A percentile compares a stretch with the other conserved stretches of the same genome.
phyloP scores from a whole-genome alignment of 2,113 vertebrate genomes.

The Amia ocellicauda region DNA sequence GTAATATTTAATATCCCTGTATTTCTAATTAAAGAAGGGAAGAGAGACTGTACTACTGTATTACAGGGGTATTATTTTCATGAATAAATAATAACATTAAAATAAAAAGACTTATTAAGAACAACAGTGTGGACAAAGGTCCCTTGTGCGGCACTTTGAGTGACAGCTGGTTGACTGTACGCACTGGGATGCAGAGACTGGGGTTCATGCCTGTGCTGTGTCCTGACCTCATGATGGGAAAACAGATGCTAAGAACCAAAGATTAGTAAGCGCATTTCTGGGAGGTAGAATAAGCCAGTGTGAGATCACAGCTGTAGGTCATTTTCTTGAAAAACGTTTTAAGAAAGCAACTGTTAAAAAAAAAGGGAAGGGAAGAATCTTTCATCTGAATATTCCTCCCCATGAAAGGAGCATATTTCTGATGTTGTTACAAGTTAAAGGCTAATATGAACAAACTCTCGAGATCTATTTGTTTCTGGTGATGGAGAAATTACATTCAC shows the following conservation, averaged over 20 bases:
- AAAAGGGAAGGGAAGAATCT: neutral
- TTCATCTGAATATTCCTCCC: neutral
- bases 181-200: neutral
- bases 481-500: no score
- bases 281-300: neutral
- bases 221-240: neutral
- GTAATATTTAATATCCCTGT: no score
- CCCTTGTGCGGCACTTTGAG: neutral
- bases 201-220: neutral
- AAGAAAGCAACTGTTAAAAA: neutral
- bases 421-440: no score
- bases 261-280: constrained; percentile 13
- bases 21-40: no score
- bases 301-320: constrained; percentile 21
- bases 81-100: no score
- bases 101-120: neutral
- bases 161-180: neutral
- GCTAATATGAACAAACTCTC: no score
- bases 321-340: neutral
- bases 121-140: neutral
- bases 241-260: constrained; percentile 10
- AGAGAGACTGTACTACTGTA: no score
- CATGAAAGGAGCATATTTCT: no score
- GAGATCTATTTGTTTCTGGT: no score
- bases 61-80: no score